A percentile compares a stretch with the other conserved stretches of the same genome.
phyloP scores from a whole-genome alignment of 2,113 vertebrate species.

The Puma concolor region DNA sequence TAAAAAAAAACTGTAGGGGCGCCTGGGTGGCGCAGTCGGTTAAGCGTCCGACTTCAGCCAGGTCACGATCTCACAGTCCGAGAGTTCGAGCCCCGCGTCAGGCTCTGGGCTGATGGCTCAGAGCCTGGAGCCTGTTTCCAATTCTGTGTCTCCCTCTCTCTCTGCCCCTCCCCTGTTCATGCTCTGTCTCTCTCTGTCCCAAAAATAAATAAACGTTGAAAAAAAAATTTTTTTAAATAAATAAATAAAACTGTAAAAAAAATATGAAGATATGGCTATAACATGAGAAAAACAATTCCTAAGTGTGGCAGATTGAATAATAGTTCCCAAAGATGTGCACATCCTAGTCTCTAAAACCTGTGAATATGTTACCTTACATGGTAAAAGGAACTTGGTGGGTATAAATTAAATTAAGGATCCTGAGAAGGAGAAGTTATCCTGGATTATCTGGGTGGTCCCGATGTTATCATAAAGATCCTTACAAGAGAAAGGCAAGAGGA shows the following conservation, averaged over 20 bases:
- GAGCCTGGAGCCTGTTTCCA: too few relatives aligned
- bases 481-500: not conserved
- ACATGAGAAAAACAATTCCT: not conserved
- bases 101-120: too few relatives aligned
- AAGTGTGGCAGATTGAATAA: not conserved
- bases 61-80: too few relatives aligned
- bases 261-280: not conserved
- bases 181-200: too few relatives aligned
- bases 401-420: not conserved
- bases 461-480: not conserved
- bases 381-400: not conserved
- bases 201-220: too few relatives aligned
- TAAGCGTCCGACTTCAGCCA: too few relatives aligned
- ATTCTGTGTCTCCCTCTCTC: too few relatives aligned
- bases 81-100: too few relatives aligned
- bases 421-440: not conserved
- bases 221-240: too few relatives aligned
- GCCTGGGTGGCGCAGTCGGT: too few relatives aligned
- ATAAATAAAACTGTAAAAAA: not conserved
- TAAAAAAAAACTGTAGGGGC: not conserved
- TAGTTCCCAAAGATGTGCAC: not conserved
- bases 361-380: not conserved
- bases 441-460: not conserved
- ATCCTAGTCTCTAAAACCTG: not conserved
- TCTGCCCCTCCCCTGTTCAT: too few relatives aligned